Base-by-base conservation (phyloP, 1,140 invertebrate genomes). In the Microplitis mediator region DNA sequence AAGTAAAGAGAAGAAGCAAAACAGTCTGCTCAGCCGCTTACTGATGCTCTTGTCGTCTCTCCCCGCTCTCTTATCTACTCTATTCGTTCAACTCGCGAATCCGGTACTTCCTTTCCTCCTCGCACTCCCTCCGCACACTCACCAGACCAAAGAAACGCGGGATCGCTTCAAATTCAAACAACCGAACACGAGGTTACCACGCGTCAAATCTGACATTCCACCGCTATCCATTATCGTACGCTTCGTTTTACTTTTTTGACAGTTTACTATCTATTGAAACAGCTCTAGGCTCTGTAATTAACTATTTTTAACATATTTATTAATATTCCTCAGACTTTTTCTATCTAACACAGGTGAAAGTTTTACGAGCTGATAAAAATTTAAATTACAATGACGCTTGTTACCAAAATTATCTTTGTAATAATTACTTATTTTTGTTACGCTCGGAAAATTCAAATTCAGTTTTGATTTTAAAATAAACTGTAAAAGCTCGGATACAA, bases 131-230 rank as follows among this genome's bases (percentile, higher is more conserved):
- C 23, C 23, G 23, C 23, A 16, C 36, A 60, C 36, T 66, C 72
- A 51, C 72, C 23, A 69, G 69, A 45, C 84, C 85, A 86, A 86
- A 85, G 82, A 87, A 87, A 87, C 86, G 86, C 86, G 86, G 85
- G 85, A 86, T 87, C 83, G 85, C 83, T 85, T 87, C 77, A 82
- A 87, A 87, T 87, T 87, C 84, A 86, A 87, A 87, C 84, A 83
- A 86, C 85, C 82, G 85, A 86, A 86, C 86, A 87, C 86, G 84
- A 86, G 85, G 86, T 87, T 87, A 85, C 80, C 86, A 87, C 85
- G 85, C 85, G 85, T 87, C 86, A 87, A 86, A 87, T 85, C 82
- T 87, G 85, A 86, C 85, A 84, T 85, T 79, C 80, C 77, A 70
- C 56, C 76, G 74, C 31, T 66, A 71, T 51, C 71, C 69, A 63